Evolutionary conservation across 1,140 invertebrate species (phyloP).

Genomic region (Akabosia matsudoensis): DNA sequence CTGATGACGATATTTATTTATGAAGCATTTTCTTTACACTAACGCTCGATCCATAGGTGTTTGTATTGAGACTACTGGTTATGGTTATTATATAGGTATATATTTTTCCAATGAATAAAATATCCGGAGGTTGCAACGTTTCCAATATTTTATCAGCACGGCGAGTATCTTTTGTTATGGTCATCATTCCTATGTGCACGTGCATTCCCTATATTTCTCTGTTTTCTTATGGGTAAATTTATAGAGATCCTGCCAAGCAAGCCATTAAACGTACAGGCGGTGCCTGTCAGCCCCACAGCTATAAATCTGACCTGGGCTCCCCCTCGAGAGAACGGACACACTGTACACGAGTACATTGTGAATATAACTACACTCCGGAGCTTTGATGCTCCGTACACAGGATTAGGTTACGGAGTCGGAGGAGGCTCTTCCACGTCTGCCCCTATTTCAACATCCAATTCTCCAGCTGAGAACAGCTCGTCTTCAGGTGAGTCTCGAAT

Average conservation of each 20-base stretch:
- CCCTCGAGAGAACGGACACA: conserved; percentile 61
- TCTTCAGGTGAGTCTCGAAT: neutral
- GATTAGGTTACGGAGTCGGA: conserved; percentile 38
- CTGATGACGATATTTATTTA: conserved; percentile 14
- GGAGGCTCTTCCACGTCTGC: neutral
- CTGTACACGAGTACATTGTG: conserved; percentile 64
- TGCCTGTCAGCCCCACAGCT: conserved; percentile 65
- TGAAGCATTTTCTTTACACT: conserved; percentile 11
- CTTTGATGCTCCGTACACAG: conserved; percentile 57
- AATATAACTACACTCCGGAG: conserved; percentile 67
- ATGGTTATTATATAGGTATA: neutral
- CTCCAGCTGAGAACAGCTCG: conserved; percentile 11
- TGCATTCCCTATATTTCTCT: too few relatives aligned
- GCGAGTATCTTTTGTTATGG: neutral
- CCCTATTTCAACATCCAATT: neutral
- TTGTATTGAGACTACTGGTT: neutral
- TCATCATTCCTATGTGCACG: neutral
- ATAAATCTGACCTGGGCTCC: conserved; percentile 66
- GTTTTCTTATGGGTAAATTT: conserved; percentile 41
- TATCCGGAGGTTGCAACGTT: too few relatives aligned
- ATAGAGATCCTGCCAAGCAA: conserved; percentile 69
- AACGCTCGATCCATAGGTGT: neutral
- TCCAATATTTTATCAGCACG: neutral
- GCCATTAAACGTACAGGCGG: conserved; percentile 66
- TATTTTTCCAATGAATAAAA: too few relatives aligned